A percentile compares a stretch with the other conserved stretches of the same genome.
These are phyloP conservation scores for Chironomus tentans DNA, from an alignment of 2,888 invertebrate genomes.

Conservation along the genomic window DNA sequence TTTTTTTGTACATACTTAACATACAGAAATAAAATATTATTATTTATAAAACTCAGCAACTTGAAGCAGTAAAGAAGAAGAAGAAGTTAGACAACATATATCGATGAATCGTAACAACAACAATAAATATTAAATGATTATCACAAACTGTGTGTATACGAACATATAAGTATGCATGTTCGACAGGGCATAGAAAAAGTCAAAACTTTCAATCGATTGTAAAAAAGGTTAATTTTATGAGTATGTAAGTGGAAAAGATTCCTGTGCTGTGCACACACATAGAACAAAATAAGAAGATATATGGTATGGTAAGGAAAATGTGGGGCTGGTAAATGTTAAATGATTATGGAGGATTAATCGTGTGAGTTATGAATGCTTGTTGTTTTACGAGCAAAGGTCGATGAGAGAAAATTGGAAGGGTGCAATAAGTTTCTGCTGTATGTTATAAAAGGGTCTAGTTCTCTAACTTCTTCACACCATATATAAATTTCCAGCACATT, in stretches of 20 bases:
- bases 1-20: no score
- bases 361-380: constrained; percentile 21
- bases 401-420: neutral
- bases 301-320: neutral
- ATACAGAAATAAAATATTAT: no score
- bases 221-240: constrained; percentile 21
- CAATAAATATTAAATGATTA: constrained; percentile 26
- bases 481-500: no score
- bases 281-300: neutral
- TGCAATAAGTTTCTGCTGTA: neutral
- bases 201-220: constrained; percentile 18
- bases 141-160: neutral
- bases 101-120: neutral
- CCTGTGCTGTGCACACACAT: neutral
- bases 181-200: neutral
- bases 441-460: no score
- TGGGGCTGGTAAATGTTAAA: constrained; percentile 1
- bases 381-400: constrained; percentile 14
- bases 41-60: no score
- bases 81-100: neutral
- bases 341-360: constrained; percentile 21
- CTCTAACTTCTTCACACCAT: no score
- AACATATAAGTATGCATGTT: neutral
- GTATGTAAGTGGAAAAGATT: constrained; percentile 7
- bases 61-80: neutral